phyloP scores from a whole-genome alignment of 2,797 vertebrate species.

The Oceanodroma leucorhoa region DNA sequence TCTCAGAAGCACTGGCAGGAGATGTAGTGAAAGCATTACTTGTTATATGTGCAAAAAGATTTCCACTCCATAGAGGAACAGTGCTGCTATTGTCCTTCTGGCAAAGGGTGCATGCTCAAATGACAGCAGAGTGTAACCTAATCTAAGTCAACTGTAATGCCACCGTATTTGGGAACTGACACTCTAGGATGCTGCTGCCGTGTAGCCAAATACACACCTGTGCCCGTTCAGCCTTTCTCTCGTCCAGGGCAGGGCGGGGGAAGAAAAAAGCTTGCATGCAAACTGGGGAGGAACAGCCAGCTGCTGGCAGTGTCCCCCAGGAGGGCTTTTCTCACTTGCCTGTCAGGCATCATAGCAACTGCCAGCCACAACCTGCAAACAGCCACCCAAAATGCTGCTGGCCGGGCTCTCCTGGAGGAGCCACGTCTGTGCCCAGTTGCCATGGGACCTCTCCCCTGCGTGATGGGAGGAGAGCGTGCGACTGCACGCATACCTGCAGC shows the following conservation, averaged over 20 bases:
- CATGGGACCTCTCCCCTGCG: not conserved
- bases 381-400: slow-evolving; percentile 73
- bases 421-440: slow-evolving; percentile 71
- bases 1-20: not conserved
- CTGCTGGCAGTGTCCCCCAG: slow-evolving; percentile 73
- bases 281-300: slow-evolving; percentile 45
- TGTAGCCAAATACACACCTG: slow-evolving; percentile 17
- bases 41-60: not conserved
- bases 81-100: not conserved
- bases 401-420: slow-evolving; percentile 74
- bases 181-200: not conserved
- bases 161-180: not conserved
- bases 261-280: not conserved
- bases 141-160: not conserved
- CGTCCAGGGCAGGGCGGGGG: not conserved
- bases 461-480: not conserved
- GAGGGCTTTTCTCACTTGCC: slow-evolving; percentile 75
- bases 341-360: slow-evolving; percentile 75
- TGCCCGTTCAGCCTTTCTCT: not conserved
- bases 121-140: not conserved
- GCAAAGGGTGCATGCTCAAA: not conserved
- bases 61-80: not conserved
- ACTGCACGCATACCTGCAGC: fast-evolving
- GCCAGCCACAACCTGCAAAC: slow-evolving; percentile 79
- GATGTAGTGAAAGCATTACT: not conserved